These are phyloP conservation scores for Aplysina aerophoba DNA, from an alignment of 37 sponge, comb jelly and placozoan species.

Conservation along the genomic window DNA sequence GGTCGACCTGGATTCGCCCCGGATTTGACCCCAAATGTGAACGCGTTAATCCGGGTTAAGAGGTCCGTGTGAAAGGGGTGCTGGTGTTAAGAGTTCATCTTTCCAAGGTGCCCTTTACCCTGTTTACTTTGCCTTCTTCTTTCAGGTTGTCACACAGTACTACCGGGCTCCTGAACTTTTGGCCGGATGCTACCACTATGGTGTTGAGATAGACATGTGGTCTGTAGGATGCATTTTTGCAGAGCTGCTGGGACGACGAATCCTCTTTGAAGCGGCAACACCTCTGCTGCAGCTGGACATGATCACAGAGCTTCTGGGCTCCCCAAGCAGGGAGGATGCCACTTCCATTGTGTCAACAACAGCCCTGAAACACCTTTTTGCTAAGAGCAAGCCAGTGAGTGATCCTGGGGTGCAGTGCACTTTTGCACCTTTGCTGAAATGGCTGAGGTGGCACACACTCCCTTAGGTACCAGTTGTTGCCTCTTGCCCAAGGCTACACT, in stretches of 20 bases:
- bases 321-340: constrained; percentile 66
- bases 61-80: too few relatives aligned
- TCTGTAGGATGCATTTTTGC: constrained; percentile 91
- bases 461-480: too few relatives aligned
- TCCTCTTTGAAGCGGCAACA: constrained; percentile 76
- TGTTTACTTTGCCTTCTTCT: not conserved
- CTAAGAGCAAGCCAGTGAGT: constrained; percentile 50
- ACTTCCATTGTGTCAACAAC: constrained; percentile 50
- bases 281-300: constrained; percentile 71
- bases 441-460: too few relatives aligned
- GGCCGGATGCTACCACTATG: constrained; percentile 88
- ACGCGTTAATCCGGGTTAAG: too few relatives aligned
- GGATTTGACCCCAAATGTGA: too few relatives aligned
- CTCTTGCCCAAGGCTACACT: too few relatives aligned
- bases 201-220: constrained; percentile 90
- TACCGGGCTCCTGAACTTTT: constrained; percentile 90
- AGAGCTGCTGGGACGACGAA: constrained; percentile 78
- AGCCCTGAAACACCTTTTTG: constrained; percentile 55
- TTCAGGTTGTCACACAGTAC: constrained; percentile 86
- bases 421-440: too few relatives aligned
- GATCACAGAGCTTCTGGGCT: constrained; percentile 85
- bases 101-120: not conserved
- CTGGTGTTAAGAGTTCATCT: too few relatives aligned
- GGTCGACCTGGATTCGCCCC: too few relatives aligned
- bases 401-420: too few relatives aligned